Evolutionary conservation across 2,113 vertebrate genomes (phyloP).

Genomic region (Ptychochromis oligacanthus): DNA sequence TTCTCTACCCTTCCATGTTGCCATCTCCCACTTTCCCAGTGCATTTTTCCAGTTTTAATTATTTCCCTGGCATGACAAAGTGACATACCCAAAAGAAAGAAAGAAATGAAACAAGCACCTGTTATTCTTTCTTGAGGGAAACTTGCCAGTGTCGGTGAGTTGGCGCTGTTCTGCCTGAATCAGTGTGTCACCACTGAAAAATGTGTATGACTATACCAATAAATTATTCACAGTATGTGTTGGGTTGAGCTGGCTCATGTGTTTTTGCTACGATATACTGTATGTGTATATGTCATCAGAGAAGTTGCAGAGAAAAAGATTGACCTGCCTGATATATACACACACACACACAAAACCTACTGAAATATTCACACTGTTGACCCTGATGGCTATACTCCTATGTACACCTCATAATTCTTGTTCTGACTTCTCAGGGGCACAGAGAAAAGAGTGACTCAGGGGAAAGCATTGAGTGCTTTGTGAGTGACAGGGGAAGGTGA

Average conservation of each 20-base stretch:
- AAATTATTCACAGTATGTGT: slow-evolving; percentile 55
- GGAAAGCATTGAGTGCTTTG: background rate
- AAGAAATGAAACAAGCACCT: slow-evolving; percentile 9
- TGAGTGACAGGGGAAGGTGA: background rate
- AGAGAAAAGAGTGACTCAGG: background rate
- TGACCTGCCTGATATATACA: background rate
- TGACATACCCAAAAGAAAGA: background rate
- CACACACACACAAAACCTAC: background rate
- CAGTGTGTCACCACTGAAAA: slow-evolving; percentile 20
- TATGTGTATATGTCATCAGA: background rate
- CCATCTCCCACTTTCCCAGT: background rate
- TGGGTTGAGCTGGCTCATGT: background rate
- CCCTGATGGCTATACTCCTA: background rate
- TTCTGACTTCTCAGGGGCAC: slow-evolving; percentile 1
- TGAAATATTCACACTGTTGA: slow-evolving; percentile 38
- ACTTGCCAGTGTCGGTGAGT: slow-evolving; percentile 19
- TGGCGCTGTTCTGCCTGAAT: slow-evolving; percentile 4
- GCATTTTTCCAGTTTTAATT: slow-evolving; percentile 9
- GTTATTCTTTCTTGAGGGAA: background rate
- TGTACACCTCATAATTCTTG: slow-evolving; percentile 1
- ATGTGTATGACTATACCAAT: slow-evolving; percentile 33
- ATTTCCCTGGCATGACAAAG: slow-evolving; percentile 16
- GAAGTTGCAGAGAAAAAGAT: background rate
- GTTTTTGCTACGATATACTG: background rate
- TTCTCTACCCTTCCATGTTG: background rate